Evolutionary conservation across 1,140 invertebrate species (phyloP), one percentile per base, ranked within the genome.

Genomic region (Euura lappo): DNA sequence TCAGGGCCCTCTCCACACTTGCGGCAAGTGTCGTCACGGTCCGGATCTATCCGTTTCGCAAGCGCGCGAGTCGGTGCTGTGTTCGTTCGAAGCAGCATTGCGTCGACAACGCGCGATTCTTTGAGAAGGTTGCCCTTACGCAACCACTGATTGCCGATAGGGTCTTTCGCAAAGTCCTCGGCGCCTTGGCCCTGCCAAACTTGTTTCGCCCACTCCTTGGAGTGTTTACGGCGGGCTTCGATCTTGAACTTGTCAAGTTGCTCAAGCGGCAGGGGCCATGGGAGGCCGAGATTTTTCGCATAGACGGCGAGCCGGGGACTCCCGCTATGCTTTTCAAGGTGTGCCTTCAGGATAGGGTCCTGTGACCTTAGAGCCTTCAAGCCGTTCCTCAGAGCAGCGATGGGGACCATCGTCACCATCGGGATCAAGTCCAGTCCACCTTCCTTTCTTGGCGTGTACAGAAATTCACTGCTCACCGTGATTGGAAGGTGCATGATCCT

Each of bases 401-500:
- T 65, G 68, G 10, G 65, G 74, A 76, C 44, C 64, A 45, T 8
- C 45, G 42, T 43, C 77, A 75, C 47, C 73, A 43, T 64, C 65
- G 74, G 3, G n/a, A 71, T 60, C 10, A 80, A 45, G 28, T 78
- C 78, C 75, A 81, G 73, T 76, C 80, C 80, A 4, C 80, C 78
- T 70, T 81, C 76, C 75, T 70, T 70, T 76, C 75, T 77, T 13
- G 76, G 67, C 70, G 70, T 72, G 68, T 80, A 79, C 1, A 81
- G n/a, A 28, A 81, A 69, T n/a, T n/a, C n/a, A n/a, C n/a, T n/a
- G n/a, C n/a, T n/a, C n/a, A n/a, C n/a, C n/a, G n/a, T n/a, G n/a
- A n/a, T n/a, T n/a, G n/a, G n/a, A n/a, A n/a, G n/a, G n/a, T n/a
- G n/a, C n/a, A n/a, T n/a, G n/a, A n/a, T n/a, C n/a, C n/a, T n/a